Percentiles rank a stretch among this genome's conserved stretches.
phyloP scores from a whole-genome alignment of 2,888 invertebrate genomes.

The Rhynchonema sp. region DNA sequence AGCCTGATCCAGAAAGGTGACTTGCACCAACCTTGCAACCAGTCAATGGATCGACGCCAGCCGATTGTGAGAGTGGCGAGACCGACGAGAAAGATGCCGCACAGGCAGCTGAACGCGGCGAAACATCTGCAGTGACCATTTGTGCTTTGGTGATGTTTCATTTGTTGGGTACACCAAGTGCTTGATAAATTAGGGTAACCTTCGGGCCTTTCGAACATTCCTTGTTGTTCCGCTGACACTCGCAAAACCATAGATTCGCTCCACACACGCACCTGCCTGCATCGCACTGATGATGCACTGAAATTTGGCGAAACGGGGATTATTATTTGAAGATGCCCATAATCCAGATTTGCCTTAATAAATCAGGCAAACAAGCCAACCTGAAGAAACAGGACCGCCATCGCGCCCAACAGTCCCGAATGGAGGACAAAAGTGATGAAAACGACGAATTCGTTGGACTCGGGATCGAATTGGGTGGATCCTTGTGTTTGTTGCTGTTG shows the following conservation, averaged over 20 bases:
- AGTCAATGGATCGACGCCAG: neutral
- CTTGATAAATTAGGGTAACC: too few species aligned
- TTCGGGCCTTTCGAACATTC: neutral
- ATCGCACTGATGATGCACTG: neutral
- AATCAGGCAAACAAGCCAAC: neutral
- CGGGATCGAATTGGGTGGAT: too few species aligned
- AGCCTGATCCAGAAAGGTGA: too few species aligned
- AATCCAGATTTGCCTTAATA: too few species aligned
- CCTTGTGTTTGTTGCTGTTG: neutral
- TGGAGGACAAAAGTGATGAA: constrained; percentile 21
- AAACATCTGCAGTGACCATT: neutral
- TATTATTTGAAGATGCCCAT: too few species aligned
- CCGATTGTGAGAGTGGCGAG: neutral
- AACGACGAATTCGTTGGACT: constrained; percentile 8
- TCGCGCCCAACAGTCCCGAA: constrained; percentile 19
- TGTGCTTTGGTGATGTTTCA: too few species aligned
- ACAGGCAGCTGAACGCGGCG: neutral
- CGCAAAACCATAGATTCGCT: neutral
- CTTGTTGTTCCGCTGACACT: neutral
- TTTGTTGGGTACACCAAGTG: too few species aligned
- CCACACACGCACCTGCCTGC: neutral
- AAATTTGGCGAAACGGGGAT: too few species aligned
- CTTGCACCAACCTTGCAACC: too few species aligned
- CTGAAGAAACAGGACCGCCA: constrained; percentile 16
- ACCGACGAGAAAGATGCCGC: neutral